Conservation (phyloP, 92 coral and sea anemone species). For the Epizoanthus illoricatus region DNA sequence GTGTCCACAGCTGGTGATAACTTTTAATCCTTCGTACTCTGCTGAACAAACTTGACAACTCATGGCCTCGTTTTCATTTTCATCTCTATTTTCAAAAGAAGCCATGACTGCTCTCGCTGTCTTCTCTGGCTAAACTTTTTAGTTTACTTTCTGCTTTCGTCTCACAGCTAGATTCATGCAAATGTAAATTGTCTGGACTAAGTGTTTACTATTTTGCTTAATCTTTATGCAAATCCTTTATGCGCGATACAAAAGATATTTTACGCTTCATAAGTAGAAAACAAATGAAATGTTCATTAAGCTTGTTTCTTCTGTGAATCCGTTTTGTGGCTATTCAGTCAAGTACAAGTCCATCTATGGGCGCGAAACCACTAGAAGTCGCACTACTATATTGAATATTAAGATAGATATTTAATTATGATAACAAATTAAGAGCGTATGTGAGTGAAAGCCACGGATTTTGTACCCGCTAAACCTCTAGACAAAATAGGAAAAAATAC, state of each 20-base stretch:
- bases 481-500: no score
- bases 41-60: constrained; percentile 73
- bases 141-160: not conserved
- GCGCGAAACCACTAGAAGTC: no score
- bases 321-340: no score
- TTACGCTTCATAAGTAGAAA: constrained; percentile 17
- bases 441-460: no score
- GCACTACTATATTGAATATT: no score
- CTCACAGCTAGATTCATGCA: not conserved
- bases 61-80: constrained; percentile 43
- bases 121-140: not conserved
- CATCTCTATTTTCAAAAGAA: constrained; percentile 12
- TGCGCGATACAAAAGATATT: not conserved
- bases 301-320: no score
- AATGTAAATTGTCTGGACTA: constrained; percentile 16
- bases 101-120: constrained; percentile 20
- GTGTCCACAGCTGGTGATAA: constrained; percentile 67
- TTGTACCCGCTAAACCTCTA: no score
- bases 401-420: no score
- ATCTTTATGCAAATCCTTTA: constrained; percentile 26
- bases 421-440: no score
- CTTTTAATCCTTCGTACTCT: constrained; percentile 68
- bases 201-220: constrained; percentile 6
- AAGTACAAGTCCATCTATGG: no score
- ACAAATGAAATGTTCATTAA: not conserved